phyloP scores from a whole-genome alignment of 2,888 invertebrate genomes.

The Lapara coniferarum region DNA sequence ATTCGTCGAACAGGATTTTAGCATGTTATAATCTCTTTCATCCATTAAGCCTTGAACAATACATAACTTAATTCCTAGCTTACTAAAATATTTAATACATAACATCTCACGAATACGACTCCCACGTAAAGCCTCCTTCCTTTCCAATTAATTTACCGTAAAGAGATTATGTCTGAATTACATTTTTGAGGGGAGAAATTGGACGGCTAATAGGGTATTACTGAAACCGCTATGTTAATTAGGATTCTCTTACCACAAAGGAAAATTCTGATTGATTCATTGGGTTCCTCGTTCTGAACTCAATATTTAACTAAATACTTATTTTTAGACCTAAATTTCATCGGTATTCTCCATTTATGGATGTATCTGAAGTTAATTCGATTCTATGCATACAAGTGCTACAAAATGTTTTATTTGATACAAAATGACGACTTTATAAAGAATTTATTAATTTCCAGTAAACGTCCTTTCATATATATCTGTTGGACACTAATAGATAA shows the following conservation, averaged over 20 bases:
- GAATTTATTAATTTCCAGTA: too few species aligned
- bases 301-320: not conserved
- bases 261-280: conserved; percentile 1
- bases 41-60: too few species aligned
- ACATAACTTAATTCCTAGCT: too few species aligned
- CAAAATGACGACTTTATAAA: too few species aligned
- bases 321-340: not conserved
- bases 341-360: too few species aligned
- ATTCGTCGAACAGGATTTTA: too few species aligned
- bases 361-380: too few species aligned
- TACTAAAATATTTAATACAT: not conserved
- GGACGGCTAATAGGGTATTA: conserved; percentile 11
- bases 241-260: not conserved
- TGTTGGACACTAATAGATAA: too few species aligned
- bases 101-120: not conserved
- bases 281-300: not conserved
- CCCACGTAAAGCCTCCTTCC: not conserved
- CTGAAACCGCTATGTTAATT: not conserved
- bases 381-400: too few species aligned
- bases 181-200: conserved; percentile 13
- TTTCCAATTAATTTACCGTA: conserved; percentile 13
- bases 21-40: too few species aligned
- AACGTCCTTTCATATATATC: too few species aligned
- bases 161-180: conserved; percentile 20
- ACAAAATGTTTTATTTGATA: too few species aligned